Conservation (phyloP, 2,888 invertebrate genomes). For the Timema cristinae region DNA sequence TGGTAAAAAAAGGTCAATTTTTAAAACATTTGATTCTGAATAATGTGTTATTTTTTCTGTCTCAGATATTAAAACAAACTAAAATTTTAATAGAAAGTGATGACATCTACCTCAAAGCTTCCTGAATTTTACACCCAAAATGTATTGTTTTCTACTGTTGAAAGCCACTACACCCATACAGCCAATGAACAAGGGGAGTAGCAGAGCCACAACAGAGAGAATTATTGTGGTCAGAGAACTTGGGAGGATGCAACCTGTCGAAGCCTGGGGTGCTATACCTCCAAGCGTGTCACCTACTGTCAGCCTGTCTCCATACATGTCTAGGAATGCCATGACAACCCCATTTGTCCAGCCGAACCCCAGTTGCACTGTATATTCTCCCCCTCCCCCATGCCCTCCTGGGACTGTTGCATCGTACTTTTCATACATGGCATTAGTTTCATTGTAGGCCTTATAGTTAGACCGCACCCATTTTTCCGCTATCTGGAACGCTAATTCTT, state of each 20-base stretch:
- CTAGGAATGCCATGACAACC: slow-evolving; percentile 76
- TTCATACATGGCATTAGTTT: slow-evolving; percentile 72
- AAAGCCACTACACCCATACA: no score
- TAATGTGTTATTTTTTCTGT: no score
- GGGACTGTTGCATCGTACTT: slow-evolving; percentile 64
- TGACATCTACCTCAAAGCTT: no score
- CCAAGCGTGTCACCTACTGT: slow-evolving; percentile 47
- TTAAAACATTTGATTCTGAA: no score
- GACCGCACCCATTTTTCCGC: slow-evolving; percentile 78
- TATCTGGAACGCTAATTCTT: slow-evolving; percentile 63
- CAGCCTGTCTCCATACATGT: slow-evolving; percentile 54
- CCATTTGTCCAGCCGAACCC: slow-evolving; percentile 97
- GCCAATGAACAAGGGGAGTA: no score
- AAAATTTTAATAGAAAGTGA: no score
- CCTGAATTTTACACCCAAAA: no score
- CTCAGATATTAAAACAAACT: no score
- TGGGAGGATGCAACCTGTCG: slow-evolving; percentile 38
- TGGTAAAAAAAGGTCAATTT: no score
- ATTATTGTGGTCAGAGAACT: no score
- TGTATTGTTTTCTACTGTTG: no score
- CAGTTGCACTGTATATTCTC: slow-evolving; percentile 84
- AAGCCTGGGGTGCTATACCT: slow-evolving; percentile 14
- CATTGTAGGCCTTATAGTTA: slow-evolving; percentile 70
- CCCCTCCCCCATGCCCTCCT: slow-evolving; percentile 74
- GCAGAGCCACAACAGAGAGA: no score